Base-by-base conservation (phyloP, 1,140 invertebrate genomes). In the Sycophaga agraensis region DNA sequence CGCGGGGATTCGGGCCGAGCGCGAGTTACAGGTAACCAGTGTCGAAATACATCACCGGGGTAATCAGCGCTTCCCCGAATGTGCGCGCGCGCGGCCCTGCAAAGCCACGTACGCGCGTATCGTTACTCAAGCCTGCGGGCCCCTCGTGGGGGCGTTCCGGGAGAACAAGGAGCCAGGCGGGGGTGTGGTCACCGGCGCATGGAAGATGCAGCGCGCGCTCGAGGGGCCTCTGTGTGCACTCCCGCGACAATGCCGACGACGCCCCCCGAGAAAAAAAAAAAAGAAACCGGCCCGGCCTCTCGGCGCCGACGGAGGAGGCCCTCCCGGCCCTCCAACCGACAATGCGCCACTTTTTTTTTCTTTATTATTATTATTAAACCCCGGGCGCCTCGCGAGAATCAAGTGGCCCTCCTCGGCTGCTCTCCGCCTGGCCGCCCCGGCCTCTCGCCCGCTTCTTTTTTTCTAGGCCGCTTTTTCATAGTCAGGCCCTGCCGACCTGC, bases 311-410 rank as follows among this genome's bases (percentile, higher is more conserved):
- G 28, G 28, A 6, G 28, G 28, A 4, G 28, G 28, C 28, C 5
- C 28, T 11, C 64, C n/a, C n/a, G 64, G 69, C 71, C 67, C 66
- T 73, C 63, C 42, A 68, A 73, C 66, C 69, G 71, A 76, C 76
- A 78, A 76, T 75, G 68, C 68, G 69, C 73, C 72, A 68, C 75
- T 76, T 76, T 69, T 76, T 76, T n/a, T n/a, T n/a, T n/a, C n/a
- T n/a, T n/a, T n/a, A n/a, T n/a, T n/a, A n/a, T n/a, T 70, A 75
- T 77, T 75, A 77, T 75, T 75, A 75, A 75, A 73, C 64, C 57
- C 31, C 66, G 58, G 66, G 46, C 56, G 57, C 62, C n/a, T 64
- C 69, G 31, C 48, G 57, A 43, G 64, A 70, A 71, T 72, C 72
- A 71, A 69, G 65, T 72, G 66, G 46, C 59, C 58, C 24, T 59